These are phyloP conservation scores for Pangasius sanitwongsei DNA, from an alignment of 2,797 vertebrate genomes.

Conservation along the genomic window DNA sequence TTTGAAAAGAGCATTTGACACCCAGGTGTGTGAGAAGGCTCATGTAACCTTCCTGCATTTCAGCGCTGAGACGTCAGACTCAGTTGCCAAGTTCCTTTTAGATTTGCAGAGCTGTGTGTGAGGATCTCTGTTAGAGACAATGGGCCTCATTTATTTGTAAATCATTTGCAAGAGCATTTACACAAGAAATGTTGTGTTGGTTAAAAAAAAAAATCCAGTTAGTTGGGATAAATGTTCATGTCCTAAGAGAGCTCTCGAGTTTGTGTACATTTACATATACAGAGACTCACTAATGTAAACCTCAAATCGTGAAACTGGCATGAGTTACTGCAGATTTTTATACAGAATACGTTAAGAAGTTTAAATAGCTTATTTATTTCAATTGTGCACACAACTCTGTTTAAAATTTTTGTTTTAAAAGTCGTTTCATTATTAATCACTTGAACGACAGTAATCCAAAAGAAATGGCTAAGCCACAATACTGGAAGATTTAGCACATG, in stretches of 20 bases:
- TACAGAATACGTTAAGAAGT: background rate
- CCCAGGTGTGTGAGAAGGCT: constrained; percentile 21
- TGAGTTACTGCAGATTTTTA: background rate
- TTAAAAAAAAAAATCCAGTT: background rate
- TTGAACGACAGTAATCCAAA: background rate
- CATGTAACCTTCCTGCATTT: constrained; percentile 32
- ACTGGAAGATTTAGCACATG: background rate
- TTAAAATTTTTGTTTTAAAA: background rate
- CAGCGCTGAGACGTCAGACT: background rate
- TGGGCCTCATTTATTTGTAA: background rate
- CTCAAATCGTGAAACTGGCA: background rate
- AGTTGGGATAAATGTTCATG: background rate
- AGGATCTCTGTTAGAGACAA: background rate
- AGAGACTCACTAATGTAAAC: background rate
- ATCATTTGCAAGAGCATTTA: background rate
- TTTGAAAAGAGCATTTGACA: constrained; percentile 39
- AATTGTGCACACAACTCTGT: background rate
- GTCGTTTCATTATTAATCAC: background rate
- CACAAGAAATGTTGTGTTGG: background rate
- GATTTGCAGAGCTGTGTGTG: background rate
- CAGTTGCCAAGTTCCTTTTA: constrained; percentile 15
- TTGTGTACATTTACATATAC: background rate
- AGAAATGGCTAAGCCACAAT: background rate
- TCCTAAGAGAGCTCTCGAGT: background rate
- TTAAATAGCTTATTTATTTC: background rate